Evolutionary conservation across 2,797 vertebrate genomes (phyloP).

Genomic region (Decapterus maruadsi): DNA sequence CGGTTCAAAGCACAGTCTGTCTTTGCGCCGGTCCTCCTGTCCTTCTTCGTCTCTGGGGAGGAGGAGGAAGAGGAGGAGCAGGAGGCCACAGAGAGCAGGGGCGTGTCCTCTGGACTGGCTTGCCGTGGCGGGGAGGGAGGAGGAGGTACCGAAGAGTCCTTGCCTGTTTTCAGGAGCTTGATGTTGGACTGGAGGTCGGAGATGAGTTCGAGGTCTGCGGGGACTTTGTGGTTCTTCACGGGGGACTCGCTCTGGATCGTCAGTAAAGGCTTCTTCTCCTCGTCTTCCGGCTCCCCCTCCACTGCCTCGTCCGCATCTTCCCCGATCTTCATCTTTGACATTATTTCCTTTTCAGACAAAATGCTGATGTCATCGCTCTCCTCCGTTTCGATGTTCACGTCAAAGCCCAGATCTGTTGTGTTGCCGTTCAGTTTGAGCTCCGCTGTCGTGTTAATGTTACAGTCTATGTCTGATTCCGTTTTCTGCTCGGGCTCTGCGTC

Average conservation of each 20-base stretch:
- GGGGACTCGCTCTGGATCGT: conserved; percentile 59
- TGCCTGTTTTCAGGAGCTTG: conserved; percentile 68
- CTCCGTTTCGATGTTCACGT: conserved; percentile 81
- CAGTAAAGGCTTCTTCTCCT: conserved; percentile 78
- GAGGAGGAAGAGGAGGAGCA: conserved; percentile 88
- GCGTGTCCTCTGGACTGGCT: conserved; percentile 89
- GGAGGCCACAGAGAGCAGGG: conserved; percentile 85
- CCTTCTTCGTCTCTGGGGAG: conserved; percentile 97
- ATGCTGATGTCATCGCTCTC: conserved; percentile 86
- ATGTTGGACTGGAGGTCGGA: conserved; percentile 73
- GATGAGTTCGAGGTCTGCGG: conserved; percentile 64
- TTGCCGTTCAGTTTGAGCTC: conserved; percentile 67
- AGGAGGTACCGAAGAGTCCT: conserved; percentile 71
- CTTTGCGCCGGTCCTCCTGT: conserved; percentile 95
- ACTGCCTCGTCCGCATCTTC: conserved; percentile 67
- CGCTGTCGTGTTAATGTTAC: conserved; percentile 44
- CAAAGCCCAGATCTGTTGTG: conserved; percentile 68
- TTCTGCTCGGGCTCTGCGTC: conserved; percentile 76
- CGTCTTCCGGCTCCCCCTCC: conserved; percentile 63
- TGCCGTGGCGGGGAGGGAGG: conserved; percentile 79
- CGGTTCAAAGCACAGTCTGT: conserved; percentile 96
- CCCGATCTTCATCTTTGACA: conserved; percentile 75
- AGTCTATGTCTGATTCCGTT: conserved; percentile 71
- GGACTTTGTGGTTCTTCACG: conserved; percentile 50
- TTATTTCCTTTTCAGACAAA: conserved; percentile 83